phyloP scores from a whole-genome alignment of 2,888 invertebrate genomes.

The Parnassius apollo region DNA sequence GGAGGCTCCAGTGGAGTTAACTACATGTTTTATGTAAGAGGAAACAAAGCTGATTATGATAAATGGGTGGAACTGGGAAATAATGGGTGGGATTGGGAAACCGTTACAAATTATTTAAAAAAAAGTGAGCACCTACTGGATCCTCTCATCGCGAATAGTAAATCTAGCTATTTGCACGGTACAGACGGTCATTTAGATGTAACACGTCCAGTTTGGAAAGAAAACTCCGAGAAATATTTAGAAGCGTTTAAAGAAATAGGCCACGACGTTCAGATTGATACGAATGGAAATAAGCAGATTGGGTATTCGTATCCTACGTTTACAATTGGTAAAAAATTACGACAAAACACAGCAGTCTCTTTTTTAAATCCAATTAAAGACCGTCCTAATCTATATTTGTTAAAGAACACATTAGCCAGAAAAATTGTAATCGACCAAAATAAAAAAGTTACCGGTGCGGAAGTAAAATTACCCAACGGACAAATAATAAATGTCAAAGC shows the following conservation, averaged over 20 bases:
- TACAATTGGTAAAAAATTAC: slow-evolving; percentile 62
- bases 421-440: slow-evolving; percentile 38
- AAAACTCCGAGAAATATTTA: slow-evolving; percentile 55
- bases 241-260: slow-evolving; percentile 49
- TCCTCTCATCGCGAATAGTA: slow-evolving; percentile 35
- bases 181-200: slow-evolving; percentile 45
- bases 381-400: slow-evolving; percentile 76
- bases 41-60: too few relatives aligned
- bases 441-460: slow-evolving; percentile 38
- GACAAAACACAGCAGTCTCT: slow-evolving; percentile 44
- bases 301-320: slow-evolving; percentile 47
- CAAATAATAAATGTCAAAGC: slow-evolving; percentile 34
- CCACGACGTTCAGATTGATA: slow-evolving; percentile 42
- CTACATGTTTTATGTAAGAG: too few relatives aligned
- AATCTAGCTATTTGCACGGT: slow-evolving; percentile 51
- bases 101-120: slow-evolving; percentile 45
- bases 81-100: slow-evolving; percentile 48
- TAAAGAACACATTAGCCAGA: slow-evolving; percentile 35
- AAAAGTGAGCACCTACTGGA: slow-evolving; percentile 47
- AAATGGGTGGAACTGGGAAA: slow-evolving; percentile 85
- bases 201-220: slow-evolving; percentile 47
- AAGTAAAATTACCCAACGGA: slow-evolving; percentile 25
- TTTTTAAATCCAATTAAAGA: slow-evolving; percentile 33
- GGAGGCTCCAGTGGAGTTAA: too few relatives aligned
- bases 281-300: slow-evolving; percentile 45